These are phyloP conservation scores for Knipowitschia caucasica DNA, from an alignment of 2,797 vertebrate species.

Conservation along the genomic window DNA sequence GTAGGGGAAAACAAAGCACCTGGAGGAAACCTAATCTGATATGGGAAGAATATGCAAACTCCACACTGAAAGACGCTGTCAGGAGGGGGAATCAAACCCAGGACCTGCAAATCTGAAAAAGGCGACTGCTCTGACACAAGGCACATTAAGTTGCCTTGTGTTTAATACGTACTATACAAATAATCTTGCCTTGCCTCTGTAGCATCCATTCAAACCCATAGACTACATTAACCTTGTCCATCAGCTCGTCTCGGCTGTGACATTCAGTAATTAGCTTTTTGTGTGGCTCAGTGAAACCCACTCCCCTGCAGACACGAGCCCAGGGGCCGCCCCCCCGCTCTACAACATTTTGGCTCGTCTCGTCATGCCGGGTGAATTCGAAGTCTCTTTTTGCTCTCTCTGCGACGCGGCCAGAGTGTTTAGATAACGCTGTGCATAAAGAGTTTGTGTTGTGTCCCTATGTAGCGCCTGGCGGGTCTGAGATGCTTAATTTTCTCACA, in stretches of 20 bases:
- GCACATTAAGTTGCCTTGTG: too few relatives aligned
- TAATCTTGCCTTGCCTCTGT: too few relatives aligned
- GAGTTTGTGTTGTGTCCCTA: constrained; percentile 48
- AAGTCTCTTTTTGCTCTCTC: constrained; percentile 43
- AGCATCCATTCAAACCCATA: too few relatives aligned
- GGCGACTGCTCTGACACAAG: too few relatives aligned
- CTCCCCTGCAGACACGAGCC: constrained; percentile 25
- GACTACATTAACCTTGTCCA: too few relatives aligned
- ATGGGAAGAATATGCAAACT: too few relatives aligned
- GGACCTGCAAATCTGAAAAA: too few relatives aligned
- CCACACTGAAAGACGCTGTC: too few relatives aligned
- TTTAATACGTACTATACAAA: too few relatives aligned
- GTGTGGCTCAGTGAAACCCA: constrained; percentile 31
- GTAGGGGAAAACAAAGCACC: too few relatives aligned
- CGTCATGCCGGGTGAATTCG: constrained; percentile 41
- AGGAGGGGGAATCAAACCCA: too few relatives aligned
- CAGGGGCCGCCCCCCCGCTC: constrained; percentile 25
- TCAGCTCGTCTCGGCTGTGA: constrained; percentile 56
- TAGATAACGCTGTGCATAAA: constrained; percentile 42
- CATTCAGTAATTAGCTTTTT: constrained; percentile 69
- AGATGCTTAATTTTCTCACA: constrained; percentile 68
- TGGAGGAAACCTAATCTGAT: too few relatives aligned
- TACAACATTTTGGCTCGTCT: constrained; percentile 12
- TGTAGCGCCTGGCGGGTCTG: constrained; percentile 43
- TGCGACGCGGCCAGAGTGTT: constrained; percentile 55